Base-by-base conservation (phyloP, 2,888 invertebrate genomes). In the Dorcus parallelipipedus region DNA sequence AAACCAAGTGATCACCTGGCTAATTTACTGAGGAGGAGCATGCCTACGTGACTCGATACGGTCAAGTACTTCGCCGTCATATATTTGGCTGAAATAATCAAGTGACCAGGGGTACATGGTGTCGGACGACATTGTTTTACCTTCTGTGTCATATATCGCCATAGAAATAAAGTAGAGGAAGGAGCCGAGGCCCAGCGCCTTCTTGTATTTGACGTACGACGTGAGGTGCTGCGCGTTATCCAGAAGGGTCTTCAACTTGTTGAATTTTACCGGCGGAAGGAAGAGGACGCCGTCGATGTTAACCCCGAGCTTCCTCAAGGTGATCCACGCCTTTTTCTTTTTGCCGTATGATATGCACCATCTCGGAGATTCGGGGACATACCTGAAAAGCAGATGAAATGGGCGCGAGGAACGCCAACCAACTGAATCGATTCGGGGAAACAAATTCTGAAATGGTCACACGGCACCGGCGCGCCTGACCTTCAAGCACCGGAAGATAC, bases 331-430 rank as follows among this genome's bases (percentile, higher is more conserved):
- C 17, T 51, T 43, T 20, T 45, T 50, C 38, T 56, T 56, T 10
- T 42, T 10, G 23, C 38, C 50, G 20, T 47, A 39, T 10, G 50
- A 51, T n/a, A 56, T 45, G 40, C 38, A 51, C 56, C 56, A 56
- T 20, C 50, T 51, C 2, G 56, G 56, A 2, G 56, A 56, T 38
- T 56, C 56, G 8, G 50, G 43, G 10, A 56, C 43, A 9, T 56
- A 56, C 51, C 51, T 50, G 2, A 38, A 20, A 20, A 20, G 20
- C 20, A 20, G 20, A 9, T 56, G 41, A 20, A 50, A 45, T 2
- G 51, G 26, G 3, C 26, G 26, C 3, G 26, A 33, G 26, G 26
- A 33, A 4, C 5, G 6, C 7, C 26, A 33, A 33, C 26, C 26
- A 33, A 33, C 26, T 33, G 26, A 33, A 33, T 33, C 26, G 26